Percentiles rank a stretch among this genome's conserved stretches.
Evolutionary conservation across 2,113 vertebrate species (phyloP).

Genomic region (Lanius ludovicianus): DNA sequence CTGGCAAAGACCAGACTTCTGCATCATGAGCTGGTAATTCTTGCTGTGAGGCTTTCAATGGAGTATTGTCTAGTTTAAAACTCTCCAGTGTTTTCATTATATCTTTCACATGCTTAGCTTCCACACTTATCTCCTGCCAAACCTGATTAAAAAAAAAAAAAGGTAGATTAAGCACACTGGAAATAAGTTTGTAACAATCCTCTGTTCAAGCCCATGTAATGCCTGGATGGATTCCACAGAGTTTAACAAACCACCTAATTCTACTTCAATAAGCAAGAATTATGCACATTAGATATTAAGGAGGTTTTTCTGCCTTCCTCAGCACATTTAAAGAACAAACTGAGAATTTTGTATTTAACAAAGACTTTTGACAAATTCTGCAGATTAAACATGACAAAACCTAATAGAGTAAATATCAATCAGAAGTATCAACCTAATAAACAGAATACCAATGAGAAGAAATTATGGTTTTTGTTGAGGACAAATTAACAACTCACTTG

Average conservation of each 20-base stretch:
- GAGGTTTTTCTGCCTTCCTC: background rate
- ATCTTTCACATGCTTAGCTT: constrained; percentile 90
- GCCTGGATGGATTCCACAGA: background rate
- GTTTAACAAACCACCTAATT: background rate
- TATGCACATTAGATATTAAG: background rate
- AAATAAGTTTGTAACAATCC: background rate
- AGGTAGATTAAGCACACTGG: background rate
- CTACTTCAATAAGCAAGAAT: background rate
- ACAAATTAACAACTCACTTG: background rate
- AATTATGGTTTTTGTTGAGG: background rate
- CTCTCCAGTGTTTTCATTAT: constrained; percentile 92
- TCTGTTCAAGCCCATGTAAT: background rate
- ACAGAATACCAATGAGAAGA: background rate
- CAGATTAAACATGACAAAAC: background rate
- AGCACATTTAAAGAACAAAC: background rate
- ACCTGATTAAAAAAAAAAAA: constrained; percentile 74
- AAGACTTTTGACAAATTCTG: background rate
- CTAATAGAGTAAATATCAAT: background rate
- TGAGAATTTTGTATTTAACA: background rate
- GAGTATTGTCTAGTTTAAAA: constrained; percentile 85
- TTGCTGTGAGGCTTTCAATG: constrained; percentile 83
- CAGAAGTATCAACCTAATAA: background rate
- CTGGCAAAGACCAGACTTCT: constrained; percentile 87
- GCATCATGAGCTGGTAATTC: constrained; percentile 80
- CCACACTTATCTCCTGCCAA: constrained; percentile 94